These are phyloP conservation scores for Enteromius paludinosus DNA, from an alignment of 2,797 vertebrate species.

Conservation along the genomic window DNA sequence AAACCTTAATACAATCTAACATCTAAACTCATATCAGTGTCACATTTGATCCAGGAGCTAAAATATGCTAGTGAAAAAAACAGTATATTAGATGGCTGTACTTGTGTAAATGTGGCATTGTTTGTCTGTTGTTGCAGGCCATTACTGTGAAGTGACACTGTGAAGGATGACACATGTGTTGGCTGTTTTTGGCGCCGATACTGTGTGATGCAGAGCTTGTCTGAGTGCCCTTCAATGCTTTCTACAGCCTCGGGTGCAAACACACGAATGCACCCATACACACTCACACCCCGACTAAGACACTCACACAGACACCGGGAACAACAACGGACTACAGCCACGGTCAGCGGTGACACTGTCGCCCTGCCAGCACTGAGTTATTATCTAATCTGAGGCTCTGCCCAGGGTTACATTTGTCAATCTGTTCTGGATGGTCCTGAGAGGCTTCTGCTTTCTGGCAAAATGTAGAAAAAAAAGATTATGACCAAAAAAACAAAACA, in stretches of 20 bases:
- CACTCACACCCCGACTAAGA: constrained; percentile 22
- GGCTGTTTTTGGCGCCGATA: constrained; percentile 47
- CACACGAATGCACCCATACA: constrained; percentile 20
- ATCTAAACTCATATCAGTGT: background rate
- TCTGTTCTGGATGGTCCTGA: constrained; percentile 60
- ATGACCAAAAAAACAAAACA: constrained; percentile 53
- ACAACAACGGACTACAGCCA: constrained; percentile 36
- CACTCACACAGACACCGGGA: constrained; percentile 43
- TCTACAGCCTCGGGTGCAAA: constrained; percentile 48
- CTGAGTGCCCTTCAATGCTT: constrained; percentile 56
- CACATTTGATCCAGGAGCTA: background rate
- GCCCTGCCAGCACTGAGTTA: constrained; percentile 63
- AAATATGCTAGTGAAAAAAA: background rate
- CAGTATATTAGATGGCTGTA: constrained; percentile 8
- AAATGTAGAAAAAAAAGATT: constrained; percentile 50
- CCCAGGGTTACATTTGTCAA: constrained; percentile 67
- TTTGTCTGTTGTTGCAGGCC: constrained; percentile 23
- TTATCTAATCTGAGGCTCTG: constrained; percentile 66
- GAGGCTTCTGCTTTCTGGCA: constrained; percentile 55
- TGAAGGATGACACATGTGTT: constrained; percentile 49
- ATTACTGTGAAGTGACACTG: constrained; percentile 39
- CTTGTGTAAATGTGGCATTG: constrained; percentile 19
- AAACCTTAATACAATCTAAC: background rate
- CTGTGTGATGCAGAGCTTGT: constrained; percentile 45
- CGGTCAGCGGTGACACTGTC: constrained; percentile 56